Evolutionary conservation across 2,888 invertebrate genomes (phyloP).

Genomic region (Anaspis maculata): DNA sequence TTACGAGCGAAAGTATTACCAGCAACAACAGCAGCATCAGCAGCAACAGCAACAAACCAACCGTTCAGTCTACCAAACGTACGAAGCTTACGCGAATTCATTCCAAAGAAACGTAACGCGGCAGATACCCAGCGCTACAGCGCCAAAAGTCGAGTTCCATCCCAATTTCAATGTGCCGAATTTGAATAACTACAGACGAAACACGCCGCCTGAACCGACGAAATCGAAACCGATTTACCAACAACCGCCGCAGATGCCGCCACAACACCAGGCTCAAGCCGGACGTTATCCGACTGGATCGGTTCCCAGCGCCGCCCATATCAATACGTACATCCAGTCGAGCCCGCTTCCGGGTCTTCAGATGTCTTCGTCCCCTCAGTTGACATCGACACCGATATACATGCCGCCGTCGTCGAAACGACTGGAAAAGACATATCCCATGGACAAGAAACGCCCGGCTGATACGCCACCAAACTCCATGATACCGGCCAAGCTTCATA

Average conservation of each 20-base stretch:
- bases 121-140: conserved; percentile 39
- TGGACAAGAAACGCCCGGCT: conserved; percentile 35
- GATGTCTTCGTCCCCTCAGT: conserved; percentile 18
- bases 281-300: conserved; percentile 21
- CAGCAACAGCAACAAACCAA: no score
- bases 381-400: no score
- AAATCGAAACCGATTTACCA: conserved; percentile 5
- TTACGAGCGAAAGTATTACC: conserved; percentile 38
- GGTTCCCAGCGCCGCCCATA: conserved; percentile 23
- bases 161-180: conserved; percentile 58
- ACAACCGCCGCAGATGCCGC: neutral
- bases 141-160: conserved; percentile 71
- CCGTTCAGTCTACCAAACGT: conserved; percentile 31
- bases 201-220: neutral
- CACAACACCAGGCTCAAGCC: conserved; percentile 3
- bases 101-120: conserved; percentile 29
- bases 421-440: conserved; percentile 19
- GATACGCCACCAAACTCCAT: conserved; percentile 30
- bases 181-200: conserved; percentile 12
- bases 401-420: no score
- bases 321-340: conserved; percentile 28
- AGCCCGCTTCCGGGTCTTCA: conserved; percentile 23
- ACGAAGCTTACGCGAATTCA: conserved; percentile 27
- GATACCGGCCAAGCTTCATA: conserved; percentile 43
- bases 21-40: no score